Conservation (phyloP, 2,113 vertebrate genomes). For the Gallinago jamesoni region DNA sequence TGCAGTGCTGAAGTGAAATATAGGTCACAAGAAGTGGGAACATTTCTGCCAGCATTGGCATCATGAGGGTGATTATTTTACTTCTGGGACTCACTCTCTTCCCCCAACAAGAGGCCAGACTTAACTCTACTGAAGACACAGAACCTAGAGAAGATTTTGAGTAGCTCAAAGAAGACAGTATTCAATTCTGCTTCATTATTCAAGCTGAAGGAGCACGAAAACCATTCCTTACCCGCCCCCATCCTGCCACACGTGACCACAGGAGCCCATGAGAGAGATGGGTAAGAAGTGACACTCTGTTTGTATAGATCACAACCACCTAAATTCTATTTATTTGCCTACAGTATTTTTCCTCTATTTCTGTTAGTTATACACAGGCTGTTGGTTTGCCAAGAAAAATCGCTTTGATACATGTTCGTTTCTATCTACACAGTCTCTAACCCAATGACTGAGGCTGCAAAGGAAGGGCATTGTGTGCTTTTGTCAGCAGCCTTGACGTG, state of each 20-base stretch:
- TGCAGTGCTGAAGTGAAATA: neutral
- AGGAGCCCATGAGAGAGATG: neutral
- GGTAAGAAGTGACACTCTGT: neutral
- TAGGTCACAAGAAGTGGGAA: neutral
- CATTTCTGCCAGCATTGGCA: neutral
- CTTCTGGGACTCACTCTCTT: neutral
- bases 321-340: neutral
- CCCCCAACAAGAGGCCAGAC: neutral
- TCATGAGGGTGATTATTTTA: neutral
- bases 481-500: neutral
- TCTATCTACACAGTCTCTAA: neutral
- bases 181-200: neutral
- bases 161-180: neutral
- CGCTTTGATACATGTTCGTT: neutral
- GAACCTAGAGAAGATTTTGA: neutral
- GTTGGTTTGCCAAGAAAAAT: neutral
- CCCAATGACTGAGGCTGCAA: neutral
- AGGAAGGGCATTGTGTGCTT: neutral
- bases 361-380: neutral
- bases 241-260: neutral
- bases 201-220: neutral
- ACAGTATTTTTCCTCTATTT: neutral
- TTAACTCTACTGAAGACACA: neutral
- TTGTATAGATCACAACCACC: neutral
- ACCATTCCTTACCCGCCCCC: neutral